These are phyloP conservation scores for Ectobius pallidus DNA, from an alignment of 2,888 invertebrate species.

Conservation along the genomic window DNA sequence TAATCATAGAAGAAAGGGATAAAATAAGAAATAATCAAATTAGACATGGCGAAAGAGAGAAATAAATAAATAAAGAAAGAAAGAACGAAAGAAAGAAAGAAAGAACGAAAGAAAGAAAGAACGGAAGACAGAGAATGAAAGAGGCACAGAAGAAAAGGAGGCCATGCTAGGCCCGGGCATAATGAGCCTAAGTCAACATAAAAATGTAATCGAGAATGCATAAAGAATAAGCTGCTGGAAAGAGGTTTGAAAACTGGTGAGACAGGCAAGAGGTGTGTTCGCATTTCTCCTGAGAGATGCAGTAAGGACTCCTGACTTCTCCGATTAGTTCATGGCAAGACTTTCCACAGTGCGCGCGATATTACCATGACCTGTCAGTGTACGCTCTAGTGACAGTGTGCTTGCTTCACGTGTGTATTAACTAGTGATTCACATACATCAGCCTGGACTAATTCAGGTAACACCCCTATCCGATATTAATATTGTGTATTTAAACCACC, in stretches of 20 bases:
- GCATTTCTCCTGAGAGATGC: background rate
- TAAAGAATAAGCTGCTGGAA: background rate
- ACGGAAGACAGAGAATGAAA: background rate
- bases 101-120: too few species aligned
- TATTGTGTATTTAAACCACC: too few species aligned
- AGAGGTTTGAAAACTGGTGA: background rate
- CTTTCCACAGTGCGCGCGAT: background rate
- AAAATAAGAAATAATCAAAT: background rate
- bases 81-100: too few species aligned
- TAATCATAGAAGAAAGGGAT: background rate
- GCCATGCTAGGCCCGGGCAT: background rate
- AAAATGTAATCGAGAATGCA: background rate
- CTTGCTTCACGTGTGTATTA: background rate
- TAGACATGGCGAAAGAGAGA: background rate
- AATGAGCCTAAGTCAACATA: background rate
- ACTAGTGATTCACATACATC: too few species aligned
- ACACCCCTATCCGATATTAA: too few species aligned
- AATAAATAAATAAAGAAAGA: too few species aligned
- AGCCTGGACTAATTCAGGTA: too few species aligned
- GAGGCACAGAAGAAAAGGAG: background rate
- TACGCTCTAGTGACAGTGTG: too few species aligned
- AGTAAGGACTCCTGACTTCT: background rate
- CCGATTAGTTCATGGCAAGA: background rate
- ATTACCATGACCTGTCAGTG: background rate
- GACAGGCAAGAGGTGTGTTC: too few species aligned